Evolutionary conservation across 2,888 invertebrate genomes (phyloP).

Genomic region (Thecophora atra): DNA sequence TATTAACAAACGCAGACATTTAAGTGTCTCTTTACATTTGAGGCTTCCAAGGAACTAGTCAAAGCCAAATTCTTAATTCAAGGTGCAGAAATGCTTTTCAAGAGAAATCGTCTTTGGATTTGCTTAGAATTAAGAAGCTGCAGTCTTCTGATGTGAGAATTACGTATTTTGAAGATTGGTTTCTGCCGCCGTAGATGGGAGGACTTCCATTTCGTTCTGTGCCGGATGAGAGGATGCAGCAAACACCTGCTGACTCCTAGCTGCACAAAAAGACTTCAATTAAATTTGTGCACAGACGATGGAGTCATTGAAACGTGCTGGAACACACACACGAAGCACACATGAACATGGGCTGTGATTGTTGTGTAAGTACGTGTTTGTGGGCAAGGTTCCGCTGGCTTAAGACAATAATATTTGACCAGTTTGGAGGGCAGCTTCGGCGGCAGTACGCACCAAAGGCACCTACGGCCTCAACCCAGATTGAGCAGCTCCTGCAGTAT

Average conservation of each 20-base stretch:
- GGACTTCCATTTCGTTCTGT: too few species aligned
- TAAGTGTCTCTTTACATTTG: too few species aligned
- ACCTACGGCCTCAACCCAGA: conserved; percentile 12
- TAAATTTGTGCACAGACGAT: conserved; percentile 27
- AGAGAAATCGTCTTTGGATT: too few species aligned
- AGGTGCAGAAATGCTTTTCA: too few species aligned
- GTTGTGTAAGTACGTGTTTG: background rate
- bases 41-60: too few species aligned
- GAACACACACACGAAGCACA: background rate
- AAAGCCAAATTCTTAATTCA: too few species aligned
- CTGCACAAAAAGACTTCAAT: conserved; percentile 30
- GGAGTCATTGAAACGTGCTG: conserved; percentile 12
- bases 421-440: conserved; percentile 28
- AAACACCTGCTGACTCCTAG: conserved; percentile 29
- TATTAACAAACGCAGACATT: too few species aligned
- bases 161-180: too few species aligned
- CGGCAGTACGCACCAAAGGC: conserved; percentile 18
- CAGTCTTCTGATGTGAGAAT: too few species aligned
- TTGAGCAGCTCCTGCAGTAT: conserved; percentile 19
- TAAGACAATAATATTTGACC: conserved; percentile 36
- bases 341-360: background rate
- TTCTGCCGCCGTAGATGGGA: too few species aligned
- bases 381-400: conserved; percentile 5
- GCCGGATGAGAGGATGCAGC: background rate
- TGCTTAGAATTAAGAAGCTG: too few species aligned